Evolutionary conservation across 2,888 invertebrate species (phyloP), one percentile per base, ranked within the genome.

Genomic region (Agrotis exclamationis): DNA sequence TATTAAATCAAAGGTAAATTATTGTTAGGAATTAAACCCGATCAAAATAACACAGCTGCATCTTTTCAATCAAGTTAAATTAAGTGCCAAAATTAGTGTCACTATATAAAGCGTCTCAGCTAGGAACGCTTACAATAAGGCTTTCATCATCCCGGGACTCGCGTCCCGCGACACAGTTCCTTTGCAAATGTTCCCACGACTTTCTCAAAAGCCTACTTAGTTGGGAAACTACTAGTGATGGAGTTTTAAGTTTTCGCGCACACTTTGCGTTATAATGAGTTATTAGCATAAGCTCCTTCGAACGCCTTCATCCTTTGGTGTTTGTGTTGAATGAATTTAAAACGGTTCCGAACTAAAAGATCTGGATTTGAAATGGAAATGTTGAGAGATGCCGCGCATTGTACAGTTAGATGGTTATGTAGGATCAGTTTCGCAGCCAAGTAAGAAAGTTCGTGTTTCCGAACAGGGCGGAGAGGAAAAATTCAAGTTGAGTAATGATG

Each of bases 231-330:
- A 79, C 64, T 65, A 45, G 73, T 56, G 79, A 62, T 73, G 73
- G 79, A 78, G 79, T 78, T 82, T 82, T 82, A 82, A 80, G 82
- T 80, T 82, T 69, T 57, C 69, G 54, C 74, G 65, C 82, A 82
- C 79, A 69, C 82, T 78, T 82, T 79, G 69, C 60, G 51, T 82
- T 79, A 78, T 79, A 80, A 82, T 82, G 79, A 82, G 66, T 79
- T 80, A 80, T 82, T 80, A 82, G 66, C 82, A 80, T 79, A 80
- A 80, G 66, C 83, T 79, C 66, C 63, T 63, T 53, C 53, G 51
- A 66, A 65, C 69, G 69, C 60, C 63, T 63, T 44, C 57, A 57
- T 66, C 53, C 60, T 79, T 53, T 57, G 60, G 63, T 69, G 69
- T 79, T 68, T 58, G 79, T 78, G 67, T 70, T 79, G 78, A 79